Base-by-base conservation (phyloP, 2,888 invertebrate genomes). In the Gari tellinella region DNA sequence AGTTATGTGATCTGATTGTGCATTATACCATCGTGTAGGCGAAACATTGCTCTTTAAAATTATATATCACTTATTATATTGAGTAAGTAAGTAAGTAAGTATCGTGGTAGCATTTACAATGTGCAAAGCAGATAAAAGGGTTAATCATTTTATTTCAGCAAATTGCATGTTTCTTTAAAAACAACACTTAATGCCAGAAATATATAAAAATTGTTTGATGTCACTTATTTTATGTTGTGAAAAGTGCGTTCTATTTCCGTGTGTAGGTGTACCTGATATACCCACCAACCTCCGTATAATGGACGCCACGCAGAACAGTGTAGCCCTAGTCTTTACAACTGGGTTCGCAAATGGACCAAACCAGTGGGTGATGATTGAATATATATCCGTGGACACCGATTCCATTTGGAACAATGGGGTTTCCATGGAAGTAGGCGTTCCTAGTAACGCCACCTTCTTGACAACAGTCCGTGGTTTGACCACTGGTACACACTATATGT, bases 341-440 rank as follows among this genome's bases (percentile, higher is more conserved):
- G 72, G 72, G 8, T 72, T 62, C 48, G 61, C 40, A 38, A 72
- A 72, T 55, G 72, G 72, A 8, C 66, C 57, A 5, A 31, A 25
- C 21, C 72, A 72, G 19, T 66, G 66, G 21, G n/a, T 72, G 17
- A 51, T 62, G 4, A 14, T 66, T 0, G 26, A 66, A 45, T 58
- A 62, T 45, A 66, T 45, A 19, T 14, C 19, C 25, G 19, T 31
- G 12, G 38, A 45, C 17, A 41, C 51, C 23, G 52, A 40, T 2
- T 57, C 62, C 2, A 31, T 41, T 0, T 72, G 72, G 72, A 17
- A 25, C 10, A 57, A 52, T 23, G 66, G 52, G 19, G 38, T 62
- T 4, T 12, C 3, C 3, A 40, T 31, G 15, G 31, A 56, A n/a
- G 57, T 38, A 4, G 72, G 72, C 2, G 37, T 12, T 1, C 26